Percentiles rank a stretch among this genome's conserved stretches.
Conservation (phyloP, 2,113 vertebrate species). For the Rhegmatorhina hoffmannsi region DNA sequence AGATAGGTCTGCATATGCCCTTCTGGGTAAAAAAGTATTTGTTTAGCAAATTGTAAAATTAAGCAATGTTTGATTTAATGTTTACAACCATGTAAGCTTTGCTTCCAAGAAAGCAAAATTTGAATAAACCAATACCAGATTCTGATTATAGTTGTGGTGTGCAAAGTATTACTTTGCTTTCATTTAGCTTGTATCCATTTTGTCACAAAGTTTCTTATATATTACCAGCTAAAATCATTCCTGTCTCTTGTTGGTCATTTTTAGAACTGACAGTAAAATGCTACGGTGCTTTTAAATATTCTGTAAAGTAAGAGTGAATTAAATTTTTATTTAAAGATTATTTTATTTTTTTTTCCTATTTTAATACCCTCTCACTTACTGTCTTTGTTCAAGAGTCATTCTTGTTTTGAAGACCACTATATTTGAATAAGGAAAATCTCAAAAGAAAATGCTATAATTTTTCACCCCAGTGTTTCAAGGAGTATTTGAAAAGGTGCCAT, state of each 20-base stretch:
- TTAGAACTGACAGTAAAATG: slow-evolving; percentile 60
- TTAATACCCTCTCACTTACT: not conserved
- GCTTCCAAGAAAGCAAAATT: slow-evolving; percentile 59
- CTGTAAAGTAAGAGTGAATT: slow-evolving; percentile 75
- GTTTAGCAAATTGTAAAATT: slow-evolving; percentile 68
- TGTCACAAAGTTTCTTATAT: slow-evolving; percentile 36
- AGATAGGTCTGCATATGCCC: slow-evolving; percentile 36
- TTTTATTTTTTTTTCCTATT: slow-evolving; percentile 52
- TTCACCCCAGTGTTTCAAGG: not conserved
- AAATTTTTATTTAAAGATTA: slow-evolving; percentile 74
- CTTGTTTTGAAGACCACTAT: not conserved
- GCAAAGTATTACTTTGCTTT: slow-evolving; percentile 25
- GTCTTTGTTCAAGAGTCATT: not conserved
- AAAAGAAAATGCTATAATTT: not conserved
- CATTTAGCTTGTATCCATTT: slow-evolving; percentile 9
- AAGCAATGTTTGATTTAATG: slow-evolving; percentile 71
- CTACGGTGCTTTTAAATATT: slow-evolving; percentile 74
- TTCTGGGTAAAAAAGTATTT: slow-evolving; percentile 50
- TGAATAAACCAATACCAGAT: slow-evolving; percentile 68
- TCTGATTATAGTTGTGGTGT: slow-evolving; percentile 66
- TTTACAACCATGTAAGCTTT: slow-evolving; percentile 72
- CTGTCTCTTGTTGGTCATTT: slow-evolving; percentile 41
- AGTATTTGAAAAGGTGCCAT: not conserved
- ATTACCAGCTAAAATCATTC: slow-evolving; percentile 41
- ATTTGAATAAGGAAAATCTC: not conserved